Evolutionary conservation across 2,888 invertebrate genomes (phyloP).

Genomic region (Trichopoda pennipes): DNA sequence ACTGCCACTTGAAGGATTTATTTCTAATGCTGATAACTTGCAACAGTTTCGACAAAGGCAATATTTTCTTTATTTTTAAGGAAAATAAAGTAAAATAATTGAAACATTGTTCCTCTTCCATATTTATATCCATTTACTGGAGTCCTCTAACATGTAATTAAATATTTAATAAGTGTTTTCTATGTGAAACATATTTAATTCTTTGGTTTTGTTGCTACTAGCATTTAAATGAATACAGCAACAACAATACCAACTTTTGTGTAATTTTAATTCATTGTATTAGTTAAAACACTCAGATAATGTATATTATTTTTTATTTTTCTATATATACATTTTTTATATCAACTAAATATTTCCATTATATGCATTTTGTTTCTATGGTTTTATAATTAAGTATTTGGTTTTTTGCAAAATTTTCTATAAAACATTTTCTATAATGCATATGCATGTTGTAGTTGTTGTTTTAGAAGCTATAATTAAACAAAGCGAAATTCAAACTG

Average conservation of each 20-base stretch:
- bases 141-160: neutral
- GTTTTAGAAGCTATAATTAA: slow-evolving; percentile 26
- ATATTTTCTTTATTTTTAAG: no score
- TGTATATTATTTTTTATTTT: slow-evolving; percentile 10
- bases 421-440: slow-evolving; percentile 19
- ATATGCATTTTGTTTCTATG: slow-evolving; percentile 52
- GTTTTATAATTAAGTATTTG: slow-evolving; percentile 61
- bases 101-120: no score
- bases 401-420: slow-evolving; percentile 40
- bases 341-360: neutral
- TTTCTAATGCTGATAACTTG: no score
- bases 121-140: no score
- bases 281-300: neutral
- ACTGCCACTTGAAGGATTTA: no score
- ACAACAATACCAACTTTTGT: neutral
- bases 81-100: no score
- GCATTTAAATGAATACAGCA: neutral
- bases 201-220: slow-evolving; percentile 21
- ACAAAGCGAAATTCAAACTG: slow-evolving; percentile 9
- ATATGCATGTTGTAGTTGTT: neutral
- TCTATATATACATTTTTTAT: neutral
- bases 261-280: slow-evolving; percentile 14
- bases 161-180: slow-evolving; percentile 5
- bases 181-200: slow-evolving; percentile 36
- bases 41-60: no score